Evolutionary conservation across 2,113 vertebrate species (phyloP), one percentile per base, ranked within the genome.

Genomic region (Psephotus haematonotus): DNA sequence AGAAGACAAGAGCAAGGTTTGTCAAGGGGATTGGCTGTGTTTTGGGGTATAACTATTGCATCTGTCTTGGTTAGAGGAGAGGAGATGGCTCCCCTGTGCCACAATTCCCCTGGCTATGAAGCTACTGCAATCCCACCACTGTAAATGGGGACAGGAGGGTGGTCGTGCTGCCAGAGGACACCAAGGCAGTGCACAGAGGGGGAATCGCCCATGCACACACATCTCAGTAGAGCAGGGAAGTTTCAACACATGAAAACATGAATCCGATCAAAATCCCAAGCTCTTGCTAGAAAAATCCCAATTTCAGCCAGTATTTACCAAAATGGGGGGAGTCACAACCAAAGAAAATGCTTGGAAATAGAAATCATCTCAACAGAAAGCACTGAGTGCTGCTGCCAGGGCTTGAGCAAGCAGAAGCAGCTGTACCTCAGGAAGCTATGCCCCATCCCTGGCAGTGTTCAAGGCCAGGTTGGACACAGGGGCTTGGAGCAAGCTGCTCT

Each of bases 81-180:
- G 25, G 47, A 86, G 67, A 6, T 3, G 3, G 15, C 16, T 74
- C 3, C 27, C 24, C 67, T 5, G 2, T 39, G 75, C 25, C 2
- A 1, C 1, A 3, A 16, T 14, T 33, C 17, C 74, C 22, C 29
- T 1, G 0, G 44, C 33, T 31, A 60, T 2, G 5, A 28, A 55
- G 47, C 12, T 4, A 2, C 41, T 65, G 87, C 41, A 22, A 41
- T 2, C 7, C 23, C 39, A 17, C 3, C 0, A 0, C 71, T 4
- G 14, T 23, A 27, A 75, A 41, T 0, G 3, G 46, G 55, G n/a
- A 13, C 5, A 3, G 44, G 4, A 20, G 14, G 16, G 24, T 6
- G 29, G 53, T 25, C 3, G 4, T 44, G 49, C 31, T 27, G 3
- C 11, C 9, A 9, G 6, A 3, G 25, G 20, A 59, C n/a, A 28